Conservation (phyloP, 1,140 invertebrate genomes). For the Lordiphosa stackelbergi region DNA sequence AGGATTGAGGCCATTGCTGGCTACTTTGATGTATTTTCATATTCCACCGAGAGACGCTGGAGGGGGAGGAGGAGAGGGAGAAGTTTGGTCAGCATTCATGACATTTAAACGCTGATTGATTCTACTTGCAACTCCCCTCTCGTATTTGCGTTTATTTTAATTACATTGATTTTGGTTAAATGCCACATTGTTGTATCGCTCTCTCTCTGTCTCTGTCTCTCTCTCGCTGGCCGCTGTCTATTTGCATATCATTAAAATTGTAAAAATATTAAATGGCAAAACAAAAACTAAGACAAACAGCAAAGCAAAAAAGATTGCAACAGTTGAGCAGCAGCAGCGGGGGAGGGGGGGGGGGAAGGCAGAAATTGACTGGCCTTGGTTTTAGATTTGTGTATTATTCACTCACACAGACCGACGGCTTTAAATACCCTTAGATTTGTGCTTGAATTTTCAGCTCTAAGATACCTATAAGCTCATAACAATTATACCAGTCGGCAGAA, state of each 20-base stretch:
- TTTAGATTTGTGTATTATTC: too few species aligned
- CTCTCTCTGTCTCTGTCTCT: slow-evolving; percentile 6
- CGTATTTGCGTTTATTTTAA: slow-evolving; percentile 59
- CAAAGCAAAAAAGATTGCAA: slow-evolving; percentile 4
- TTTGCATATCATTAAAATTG: slow-evolving; percentile 76
- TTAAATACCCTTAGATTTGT: too few species aligned
- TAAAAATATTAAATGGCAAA: slow-evolving; percentile 71
- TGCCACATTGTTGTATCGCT: slow-evolving; percentile 41
- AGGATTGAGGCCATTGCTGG: slow-evolving; percentile 23
- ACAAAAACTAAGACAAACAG: slow-evolving; percentile 65
- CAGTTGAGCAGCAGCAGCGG: background rate
- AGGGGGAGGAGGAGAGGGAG: background rate
- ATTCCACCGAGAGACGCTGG: slow-evolving; percentile 53
- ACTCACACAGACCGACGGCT: too few species aligned
- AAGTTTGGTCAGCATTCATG: slow-evolving; percentile 51
- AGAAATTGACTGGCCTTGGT: too few species aligned
- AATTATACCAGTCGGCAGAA: too few species aligned
- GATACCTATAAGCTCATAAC: too few species aligned
- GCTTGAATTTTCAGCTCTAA: too few species aligned
- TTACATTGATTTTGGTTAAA: slow-evolving; percentile 72
- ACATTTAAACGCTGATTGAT: slow-evolving; percentile 66
- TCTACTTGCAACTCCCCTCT: slow-evolving; percentile 24
- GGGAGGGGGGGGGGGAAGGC: too few species aligned
- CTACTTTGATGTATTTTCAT: slow-evolving; percentile 72
- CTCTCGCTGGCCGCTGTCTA: slow-evolving; percentile 19